A percentile compares a stretch with the other conserved stretches of the same genome.
phyloP scores from a whole-genome alignment of 1,140 invertebrate genomes.

The Drosophila setifemur region DNA sequence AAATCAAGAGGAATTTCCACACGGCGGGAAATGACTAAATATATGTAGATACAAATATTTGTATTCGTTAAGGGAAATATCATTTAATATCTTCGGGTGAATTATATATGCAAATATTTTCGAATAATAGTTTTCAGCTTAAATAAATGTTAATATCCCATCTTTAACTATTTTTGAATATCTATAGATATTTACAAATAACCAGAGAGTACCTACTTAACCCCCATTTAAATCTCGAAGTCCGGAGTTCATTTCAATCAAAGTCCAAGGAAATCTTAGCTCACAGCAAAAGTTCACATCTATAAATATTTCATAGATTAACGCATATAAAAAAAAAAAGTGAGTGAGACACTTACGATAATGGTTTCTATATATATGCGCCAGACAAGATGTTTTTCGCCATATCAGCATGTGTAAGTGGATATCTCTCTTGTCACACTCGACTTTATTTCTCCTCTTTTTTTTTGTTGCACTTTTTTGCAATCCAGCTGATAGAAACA shows the following conservation, averaged over 20 bases:
- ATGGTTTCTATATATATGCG: conserved; percentile 6
- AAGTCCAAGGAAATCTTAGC: too few species aligned
- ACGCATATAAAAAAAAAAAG: not conserved
- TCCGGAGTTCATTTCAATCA: conserved; percentile 6
- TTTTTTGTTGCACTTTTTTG: too few species aligned
- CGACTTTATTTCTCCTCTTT: not conserved
- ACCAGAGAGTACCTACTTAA: too few species aligned
- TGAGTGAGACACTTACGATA: conserved; percentile 7
- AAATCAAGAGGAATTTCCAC: conserved; percentile 3
- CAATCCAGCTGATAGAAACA: not conserved
- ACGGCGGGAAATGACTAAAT: not conserved
- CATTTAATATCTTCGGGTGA: too few species aligned
- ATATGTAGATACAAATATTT: too few species aligned
- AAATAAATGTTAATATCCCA: too few species aligned
- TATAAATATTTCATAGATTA: conserved; percentile 28
- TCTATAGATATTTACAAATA: too few species aligned
- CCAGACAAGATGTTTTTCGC: conserved; percentile 22
- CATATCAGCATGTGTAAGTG: conserved; percentile 27
- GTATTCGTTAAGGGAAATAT: too few species aligned
- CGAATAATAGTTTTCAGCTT: too few species aligned
- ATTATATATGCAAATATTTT: too few species aligned
- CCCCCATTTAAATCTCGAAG: too few species aligned
- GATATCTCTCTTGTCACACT: conserved; percentile 23
- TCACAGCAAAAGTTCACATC: conserved; percentile 5
- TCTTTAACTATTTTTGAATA: too few species aligned